These are phyloP conservation scores for Ernsta delagoae DNA, from an alignment of 2,888 invertebrate species.

Conservation along the genomic window DNA sequence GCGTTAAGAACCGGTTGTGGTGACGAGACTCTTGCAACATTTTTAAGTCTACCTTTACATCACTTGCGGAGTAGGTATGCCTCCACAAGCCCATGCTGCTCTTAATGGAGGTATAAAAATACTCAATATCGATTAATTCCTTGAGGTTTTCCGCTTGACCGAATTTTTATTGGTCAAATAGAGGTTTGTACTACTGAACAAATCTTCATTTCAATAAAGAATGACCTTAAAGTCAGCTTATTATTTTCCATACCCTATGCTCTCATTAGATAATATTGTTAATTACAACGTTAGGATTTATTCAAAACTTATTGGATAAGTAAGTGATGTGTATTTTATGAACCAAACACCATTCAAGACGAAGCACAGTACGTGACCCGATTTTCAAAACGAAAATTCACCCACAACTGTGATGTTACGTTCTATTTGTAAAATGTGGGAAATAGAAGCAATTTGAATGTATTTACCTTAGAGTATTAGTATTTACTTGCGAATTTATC, in stretches of 20 bases:
- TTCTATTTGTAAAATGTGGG: slow-evolving; percentile 4
- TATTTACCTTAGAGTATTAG: too few relatives aligned
- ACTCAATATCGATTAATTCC: too few relatives aligned
- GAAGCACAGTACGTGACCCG: not conserved
- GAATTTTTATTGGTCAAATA: too few relatives aligned
- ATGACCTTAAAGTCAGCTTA: too few relatives aligned
- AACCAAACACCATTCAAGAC: not conserved
- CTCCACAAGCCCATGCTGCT: too few relatives aligned
- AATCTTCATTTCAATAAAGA: too few relatives aligned
- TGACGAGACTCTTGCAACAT: slow-evolving; percentile 28
- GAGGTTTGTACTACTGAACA: too few relatives aligned
- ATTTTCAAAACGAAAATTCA: slow-evolving; percentile 1
- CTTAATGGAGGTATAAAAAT: not conserved
- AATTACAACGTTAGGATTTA: not conserved
- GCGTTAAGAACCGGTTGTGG: slow-evolving; percentile 34
- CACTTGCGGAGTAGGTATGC: not conserved
- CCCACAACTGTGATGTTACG: not conserved
- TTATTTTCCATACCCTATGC: not conserved
- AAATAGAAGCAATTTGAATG: not conserved
- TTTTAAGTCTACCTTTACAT: slow-evolving; percentile 9
- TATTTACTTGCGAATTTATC: slow-evolving; percentile 4
- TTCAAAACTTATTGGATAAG: not conserved
- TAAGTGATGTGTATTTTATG: not conserved
- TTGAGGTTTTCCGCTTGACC: too few relatives aligned
- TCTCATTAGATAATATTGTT: not conserved